These are phyloP conservation scores for Leiothrix lutea DNA, from an alignment of 2,113 vertebrate genomes.

Conservation along the genomic window DNA sequence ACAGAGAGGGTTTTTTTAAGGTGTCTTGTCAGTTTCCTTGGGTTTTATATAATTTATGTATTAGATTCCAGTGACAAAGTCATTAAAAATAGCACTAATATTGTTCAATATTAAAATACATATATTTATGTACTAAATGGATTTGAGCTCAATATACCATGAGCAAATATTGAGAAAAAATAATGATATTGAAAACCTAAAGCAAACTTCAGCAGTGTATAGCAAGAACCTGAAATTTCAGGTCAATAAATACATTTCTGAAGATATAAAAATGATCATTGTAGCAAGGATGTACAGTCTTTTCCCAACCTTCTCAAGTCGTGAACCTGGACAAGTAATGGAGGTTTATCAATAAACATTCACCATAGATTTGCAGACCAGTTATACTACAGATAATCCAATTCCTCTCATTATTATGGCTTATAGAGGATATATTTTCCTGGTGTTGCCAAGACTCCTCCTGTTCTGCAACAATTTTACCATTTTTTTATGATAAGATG, in stretches of 20 bases:
- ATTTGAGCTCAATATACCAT: not conserved
- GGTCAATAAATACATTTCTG: not conserved
- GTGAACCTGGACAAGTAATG: not conserved
- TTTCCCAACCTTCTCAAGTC: not conserved
- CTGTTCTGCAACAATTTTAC: not conserved
- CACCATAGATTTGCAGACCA: not conserved
- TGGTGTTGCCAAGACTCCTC: not conserved
- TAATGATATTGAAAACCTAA: not conserved
- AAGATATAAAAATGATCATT: not conserved
- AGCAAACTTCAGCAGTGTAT: not conserved
- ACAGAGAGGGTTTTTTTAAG: not conserved
- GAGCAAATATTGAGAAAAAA: not conserved
- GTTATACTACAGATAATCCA: not conserved
- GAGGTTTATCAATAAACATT: not conserved
- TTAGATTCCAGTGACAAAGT: not conserved
- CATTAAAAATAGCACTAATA: not conserved
- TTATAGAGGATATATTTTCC: not conserved
- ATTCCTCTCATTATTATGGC: not conserved
- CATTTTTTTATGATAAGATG: not conserved
- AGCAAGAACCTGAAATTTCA: not conserved
- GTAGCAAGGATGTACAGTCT: not conserved
- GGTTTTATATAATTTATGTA: not conserved
- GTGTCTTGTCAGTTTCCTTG: not conserved
- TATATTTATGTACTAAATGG: not conserved
- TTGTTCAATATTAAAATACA: not conserved